A percentile compares a stretch with the other conserved stretches of the same genome.
Evolutionary conservation across 2,797 vertebrate species (phyloP).

Genomic region (Psittacula derbiana): DNA sequence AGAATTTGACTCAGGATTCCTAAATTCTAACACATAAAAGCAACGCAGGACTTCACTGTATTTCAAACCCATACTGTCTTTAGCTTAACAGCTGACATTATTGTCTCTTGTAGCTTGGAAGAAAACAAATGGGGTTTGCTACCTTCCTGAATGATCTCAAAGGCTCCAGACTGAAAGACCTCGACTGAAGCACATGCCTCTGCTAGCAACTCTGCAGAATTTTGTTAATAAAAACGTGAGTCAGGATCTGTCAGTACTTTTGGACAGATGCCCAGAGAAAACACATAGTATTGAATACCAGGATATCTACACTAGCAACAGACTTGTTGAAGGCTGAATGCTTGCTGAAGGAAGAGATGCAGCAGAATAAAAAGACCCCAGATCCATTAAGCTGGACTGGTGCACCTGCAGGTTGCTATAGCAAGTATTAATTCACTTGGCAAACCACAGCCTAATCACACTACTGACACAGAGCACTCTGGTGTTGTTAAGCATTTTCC

Average conservation of each 20-base stretch:
- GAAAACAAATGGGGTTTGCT: background rate
- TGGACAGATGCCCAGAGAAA: background rate
- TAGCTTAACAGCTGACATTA: background rate
- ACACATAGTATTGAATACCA: background rate
- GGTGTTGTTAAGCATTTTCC: background rate
- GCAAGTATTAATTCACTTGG: background rate
- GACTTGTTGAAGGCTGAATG: background rate
- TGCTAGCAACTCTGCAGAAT: background rate
- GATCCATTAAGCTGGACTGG: background rate
- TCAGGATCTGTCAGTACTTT: background rate
- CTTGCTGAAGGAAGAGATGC: background rate
- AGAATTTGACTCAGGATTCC: background rate
- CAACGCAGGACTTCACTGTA: background rate
- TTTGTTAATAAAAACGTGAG: background rate
- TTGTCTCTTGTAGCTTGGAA: background rate
- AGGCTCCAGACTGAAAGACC: background rate
- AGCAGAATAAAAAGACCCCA: background rate
- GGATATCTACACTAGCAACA: background rate
- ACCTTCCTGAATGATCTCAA: background rate
- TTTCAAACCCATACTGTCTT: background rate
- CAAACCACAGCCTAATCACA: background rate
- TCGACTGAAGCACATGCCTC: background rate
- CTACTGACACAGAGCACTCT: background rate
- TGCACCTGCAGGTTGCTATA: background rate
- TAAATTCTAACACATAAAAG: background rate